phyloP scores from a whole-genome alignment of 2,797 vertebrate species.

The Chloroceryle amazona region DNA sequence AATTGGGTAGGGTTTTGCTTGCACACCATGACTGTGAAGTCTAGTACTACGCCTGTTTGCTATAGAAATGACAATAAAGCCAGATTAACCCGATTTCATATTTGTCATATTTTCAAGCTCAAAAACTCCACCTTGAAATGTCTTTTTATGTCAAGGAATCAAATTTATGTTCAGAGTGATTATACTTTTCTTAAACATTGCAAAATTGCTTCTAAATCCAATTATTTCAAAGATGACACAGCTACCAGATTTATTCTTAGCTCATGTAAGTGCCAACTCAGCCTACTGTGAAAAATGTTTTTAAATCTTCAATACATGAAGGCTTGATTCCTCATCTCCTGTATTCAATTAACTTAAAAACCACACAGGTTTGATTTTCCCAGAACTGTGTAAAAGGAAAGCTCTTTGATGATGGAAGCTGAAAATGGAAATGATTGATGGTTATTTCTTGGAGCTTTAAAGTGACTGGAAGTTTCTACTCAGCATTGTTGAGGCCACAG shows the following conservation, averaged over 20 bases:
- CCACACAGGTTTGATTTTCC: background rate
- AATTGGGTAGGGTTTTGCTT: background rate
- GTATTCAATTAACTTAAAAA: background rate
- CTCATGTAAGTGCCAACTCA: background rate
- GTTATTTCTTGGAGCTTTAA: background rate
- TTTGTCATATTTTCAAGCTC: background rate
- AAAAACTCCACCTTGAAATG: background rate
- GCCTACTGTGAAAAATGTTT: background rate
- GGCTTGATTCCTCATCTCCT: background rate
- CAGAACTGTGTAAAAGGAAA: background rate
- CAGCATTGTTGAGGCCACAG: background rate
- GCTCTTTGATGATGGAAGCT: background rate
- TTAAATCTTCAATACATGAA: background rate
- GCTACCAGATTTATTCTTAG: constrained; percentile 24
- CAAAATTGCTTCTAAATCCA: constrained; percentile 23
- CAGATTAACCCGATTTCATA: background rate
- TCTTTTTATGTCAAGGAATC: background rate
- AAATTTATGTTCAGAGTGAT: background rate
- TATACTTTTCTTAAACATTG: background rate
- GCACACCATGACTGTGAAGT: background rate
- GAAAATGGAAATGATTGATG: background rate
- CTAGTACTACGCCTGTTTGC: background rate
- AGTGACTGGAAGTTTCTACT: background rate
- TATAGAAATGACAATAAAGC: background rate
- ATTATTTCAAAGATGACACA: constrained; percentile 1